A percentile compares a stretch with the other conserved stretches of the same genome.
Evolutionary conservation across 2,797 vertebrate genomes (phyloP).

Genomic region (Cossypha caffra): DNA sequence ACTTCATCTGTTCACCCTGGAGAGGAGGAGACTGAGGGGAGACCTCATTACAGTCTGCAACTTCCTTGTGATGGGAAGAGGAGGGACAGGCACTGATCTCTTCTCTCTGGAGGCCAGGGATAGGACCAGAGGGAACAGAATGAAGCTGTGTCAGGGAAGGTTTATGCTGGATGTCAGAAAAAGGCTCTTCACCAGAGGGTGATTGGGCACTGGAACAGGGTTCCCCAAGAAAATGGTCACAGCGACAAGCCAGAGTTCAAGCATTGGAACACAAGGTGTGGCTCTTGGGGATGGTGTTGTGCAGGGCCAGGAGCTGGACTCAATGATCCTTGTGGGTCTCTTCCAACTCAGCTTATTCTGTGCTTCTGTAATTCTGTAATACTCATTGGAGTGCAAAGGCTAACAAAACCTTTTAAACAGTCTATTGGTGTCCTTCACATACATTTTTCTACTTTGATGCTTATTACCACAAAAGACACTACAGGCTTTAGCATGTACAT

Average conservation of each 20-base stretch:
- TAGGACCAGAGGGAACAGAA: background rate
- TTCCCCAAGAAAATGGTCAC: no score
- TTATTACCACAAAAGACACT: background rate
- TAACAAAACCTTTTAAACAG: background rate
- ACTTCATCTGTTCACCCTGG: background rate
- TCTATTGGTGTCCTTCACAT: background rate
- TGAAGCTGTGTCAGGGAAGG: background rate
- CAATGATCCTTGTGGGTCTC: accelerated
- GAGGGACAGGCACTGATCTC: background rate
- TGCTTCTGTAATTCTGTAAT: background rate
- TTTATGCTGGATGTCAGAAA: background rate
- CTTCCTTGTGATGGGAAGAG: background rate
- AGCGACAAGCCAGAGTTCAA: background rate
- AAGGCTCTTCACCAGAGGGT: background rate
- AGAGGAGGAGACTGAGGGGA: background rate
- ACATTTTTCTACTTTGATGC: background rate
- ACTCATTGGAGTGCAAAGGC: background rate
- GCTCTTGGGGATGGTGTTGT: background rate
- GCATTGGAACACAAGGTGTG: background rate
- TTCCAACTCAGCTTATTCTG: background rate
- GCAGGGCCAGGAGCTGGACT: background rate
- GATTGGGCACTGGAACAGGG: background rate
- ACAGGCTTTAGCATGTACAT: background rate
- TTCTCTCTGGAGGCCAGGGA: background rate
- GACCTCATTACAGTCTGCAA: background rate